Conservation (phyloP, 2,113 vertebrate species). For the Ictalurus furcatus region DNA sequence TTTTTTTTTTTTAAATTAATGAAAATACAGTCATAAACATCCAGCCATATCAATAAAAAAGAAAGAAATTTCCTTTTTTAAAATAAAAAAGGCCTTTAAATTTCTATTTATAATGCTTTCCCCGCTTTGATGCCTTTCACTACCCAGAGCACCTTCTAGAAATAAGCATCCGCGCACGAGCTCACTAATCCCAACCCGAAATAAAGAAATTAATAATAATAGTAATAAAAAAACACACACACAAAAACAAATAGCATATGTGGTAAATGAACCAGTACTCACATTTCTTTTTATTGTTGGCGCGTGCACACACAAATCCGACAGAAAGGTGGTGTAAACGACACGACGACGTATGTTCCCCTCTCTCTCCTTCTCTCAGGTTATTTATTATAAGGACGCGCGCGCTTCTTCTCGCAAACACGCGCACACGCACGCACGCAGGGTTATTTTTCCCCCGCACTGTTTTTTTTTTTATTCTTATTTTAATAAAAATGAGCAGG, state of each 20-base stretch:
- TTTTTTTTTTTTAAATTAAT: not conserved
- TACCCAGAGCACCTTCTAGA: not conserved
- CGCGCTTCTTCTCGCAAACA: not conserved
- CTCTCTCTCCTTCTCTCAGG: not conserved
- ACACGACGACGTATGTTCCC: constrained; percentile 1
- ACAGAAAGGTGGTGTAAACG: constrained; percentile 9
- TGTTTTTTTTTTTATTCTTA: not conserved
- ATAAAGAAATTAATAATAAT: not conserved
- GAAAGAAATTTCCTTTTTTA: too few species aligned
- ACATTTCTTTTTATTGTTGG: constrained; percentile 25
- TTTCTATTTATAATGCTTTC: not conserved
- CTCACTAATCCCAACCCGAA: not conserved
- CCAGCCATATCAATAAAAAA: not conserved
- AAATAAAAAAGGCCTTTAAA: not conserved
- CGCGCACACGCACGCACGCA: not conserved
- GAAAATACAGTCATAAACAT: not conserved
- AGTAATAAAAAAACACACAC: not conserved
- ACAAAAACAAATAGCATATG: not conserved
- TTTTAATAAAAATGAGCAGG: not conserved
- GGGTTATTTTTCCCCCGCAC: not conserved
- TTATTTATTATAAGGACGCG: constrained; percentile 28
- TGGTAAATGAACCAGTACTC: not conserved
- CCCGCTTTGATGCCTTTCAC: not conserved
- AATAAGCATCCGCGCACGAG: constrained; percentile 2
- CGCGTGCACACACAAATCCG: constrained; percentile 13